Evolutionary conservation across 2,797 vertebrate species (phyloP), one percentile per base, ranked within the genome.

Genomic region (Muscicapa comitata): DNA sequence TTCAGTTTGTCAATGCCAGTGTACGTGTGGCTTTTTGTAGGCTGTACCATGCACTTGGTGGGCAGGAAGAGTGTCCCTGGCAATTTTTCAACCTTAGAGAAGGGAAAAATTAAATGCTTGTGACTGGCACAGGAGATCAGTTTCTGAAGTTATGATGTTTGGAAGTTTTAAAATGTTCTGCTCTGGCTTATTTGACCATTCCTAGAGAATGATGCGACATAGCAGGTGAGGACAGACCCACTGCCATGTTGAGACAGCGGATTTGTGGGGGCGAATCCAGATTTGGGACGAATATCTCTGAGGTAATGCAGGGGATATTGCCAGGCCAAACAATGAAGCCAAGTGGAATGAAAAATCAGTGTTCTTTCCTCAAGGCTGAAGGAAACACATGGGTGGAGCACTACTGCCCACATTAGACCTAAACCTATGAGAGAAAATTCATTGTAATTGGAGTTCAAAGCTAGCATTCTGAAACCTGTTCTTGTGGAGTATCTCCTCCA

Each of bases 231-330:
- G 43, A 42, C 3, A 68, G 31, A 35, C 24, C 8, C 35, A 4
- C 7, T 38, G 31, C 31, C 45, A 12, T 9, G 0, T 2, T 26
- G 57, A 61, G 75, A 31, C 42, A 65, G 29, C 4, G 0, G 0
- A 12, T 53, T 26, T 59, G 55, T 55, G 50, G 59, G 37, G 37
- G 25, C 0, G 0, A 10, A n/a, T 10, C 50, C 51, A 47, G 42
- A 24, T 57, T 55, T 61, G n/a, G n/a, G 57, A 53, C 45, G 18
- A 25, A 6, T 31, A 17, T 25, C 35, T 62, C 40, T 61, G 55
- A 66, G 35, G 19, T 43, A 40, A 8, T 18, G 25, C 67, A 62
- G 62, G 25, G n/a, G 17, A 33, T 54, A 29, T 38, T 82, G 48
- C 33, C 58, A 62, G 66, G 31, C 58, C 35, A 58, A 66, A 58